A percentile compares a stretch with the other conserved stretches of the same genome.
Conservation (phyloP, 1,140 invertebrate species). For the Amyelois transitella region DNA sequence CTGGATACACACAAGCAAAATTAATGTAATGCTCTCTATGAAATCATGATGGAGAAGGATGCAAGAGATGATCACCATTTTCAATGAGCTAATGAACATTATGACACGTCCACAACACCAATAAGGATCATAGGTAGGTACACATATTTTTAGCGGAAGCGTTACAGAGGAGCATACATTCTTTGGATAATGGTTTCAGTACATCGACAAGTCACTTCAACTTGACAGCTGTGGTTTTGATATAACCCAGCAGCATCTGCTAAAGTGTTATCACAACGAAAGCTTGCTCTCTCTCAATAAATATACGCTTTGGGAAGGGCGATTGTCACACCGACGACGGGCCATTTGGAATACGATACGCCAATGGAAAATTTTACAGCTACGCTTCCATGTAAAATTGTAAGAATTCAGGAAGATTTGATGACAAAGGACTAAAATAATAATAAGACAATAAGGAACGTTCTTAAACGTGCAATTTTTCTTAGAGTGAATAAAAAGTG, state of each 20-base stretch:
- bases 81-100: constrained; percentile 47
- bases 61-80: constrained; percentile 46
- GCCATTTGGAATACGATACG: constrained; percentile 7
- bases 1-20: constrained; percentile 37
- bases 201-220: constrained; percentile 41
- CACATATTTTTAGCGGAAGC: constrained; percentile 50
- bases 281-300: constrained; percentile 33
- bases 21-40: constrained; percentile 26
- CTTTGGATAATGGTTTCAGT: constrained; percentile 8
- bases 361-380: constrained; percentile 36
- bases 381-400: constrained; percentile 65
- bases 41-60: constrained; percentile 8
- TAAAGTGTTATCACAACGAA: constrained; percentile 42
- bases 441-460: constrained; percentile 42
- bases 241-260: constrained; percentile 13
- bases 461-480: constrained; percentile 49
- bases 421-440: constrained; percentile 35
- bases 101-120: constrained; percentile 43
- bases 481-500: constrained; percentile 37
- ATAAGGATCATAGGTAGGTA: constrained; percentile 30
- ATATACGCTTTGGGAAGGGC: constrained; percentile 63
- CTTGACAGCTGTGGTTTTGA: constrained; percentile 16
- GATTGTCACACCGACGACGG: constrained; percentile 63
- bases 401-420: constrained; percentile 36
- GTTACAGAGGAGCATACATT: constrained; percentile 45